Conservation (phyloP, 2,113 vertebrate genomes). For the Poicephalus gulielmi region DNA sequence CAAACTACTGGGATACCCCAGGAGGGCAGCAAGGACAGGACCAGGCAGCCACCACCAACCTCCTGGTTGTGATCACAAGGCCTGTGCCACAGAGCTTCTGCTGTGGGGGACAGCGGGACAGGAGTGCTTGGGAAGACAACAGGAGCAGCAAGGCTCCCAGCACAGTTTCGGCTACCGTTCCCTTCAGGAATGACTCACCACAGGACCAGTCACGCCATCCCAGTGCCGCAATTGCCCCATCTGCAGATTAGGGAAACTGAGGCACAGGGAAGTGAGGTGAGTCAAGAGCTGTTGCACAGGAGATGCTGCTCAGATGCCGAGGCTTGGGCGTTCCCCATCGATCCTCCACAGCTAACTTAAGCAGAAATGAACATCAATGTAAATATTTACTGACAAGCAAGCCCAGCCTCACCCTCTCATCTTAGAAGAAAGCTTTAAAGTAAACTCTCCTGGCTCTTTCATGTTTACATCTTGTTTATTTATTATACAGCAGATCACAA, state of each 20-base stretch:
- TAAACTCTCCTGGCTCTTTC: conserved; percentile 61
- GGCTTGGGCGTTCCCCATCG: conserved; percentile 63
- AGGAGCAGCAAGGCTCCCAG: neutral
- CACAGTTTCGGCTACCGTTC: conserved; percentile 21
- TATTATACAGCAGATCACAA: conserved; percentile 70
- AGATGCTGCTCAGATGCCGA: conserved; percentile 51
- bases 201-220: conserved; percentile 60
- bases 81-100: fast-evolving
- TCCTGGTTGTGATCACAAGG: neutral
- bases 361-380: conserved; percentile 66
- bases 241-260: conserved; percentile 69
- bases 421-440: conserved; percentile 42
- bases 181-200: neutral
- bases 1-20: neutral
- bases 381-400: conserved; percentile 70
- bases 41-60: neutral
- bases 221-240: conserved; percentile 44
- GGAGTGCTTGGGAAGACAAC: neutral
- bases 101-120: neutral
- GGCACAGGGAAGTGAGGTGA: conserved; percentile 65
- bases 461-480: conserved; percentile 67
- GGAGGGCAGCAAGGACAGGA: neutral
- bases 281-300: conserved; percentile 63
- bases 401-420: conserved; percentile 61
- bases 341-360: conserved; percentile 61